Evolutionary conservation across 2,797 vertebrate species (phyloP).

Genomic region (Petrocephalus schoutedeni): DNA sequence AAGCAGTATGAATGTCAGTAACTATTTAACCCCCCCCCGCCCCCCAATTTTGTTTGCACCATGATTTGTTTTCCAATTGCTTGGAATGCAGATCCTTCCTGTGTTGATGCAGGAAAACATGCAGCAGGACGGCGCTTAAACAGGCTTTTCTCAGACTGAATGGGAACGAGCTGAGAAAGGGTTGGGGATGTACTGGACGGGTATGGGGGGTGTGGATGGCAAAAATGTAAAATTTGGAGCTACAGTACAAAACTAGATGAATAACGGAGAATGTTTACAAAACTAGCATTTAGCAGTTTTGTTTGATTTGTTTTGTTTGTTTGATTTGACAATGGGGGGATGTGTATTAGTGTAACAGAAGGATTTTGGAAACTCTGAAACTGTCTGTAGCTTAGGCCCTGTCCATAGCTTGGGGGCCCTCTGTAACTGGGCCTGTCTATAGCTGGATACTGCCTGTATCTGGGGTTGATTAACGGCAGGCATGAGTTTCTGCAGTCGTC

Average conservation of each 20-base stretch:
- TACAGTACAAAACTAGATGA: not conserved
- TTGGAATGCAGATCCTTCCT: not conserved
- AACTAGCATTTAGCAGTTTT: not conserved
- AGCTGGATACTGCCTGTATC: not conserved
- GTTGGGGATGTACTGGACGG: not conserved
- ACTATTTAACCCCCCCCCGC: not conserved
- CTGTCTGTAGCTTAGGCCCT: not conserved
- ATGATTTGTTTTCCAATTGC: not conserved
- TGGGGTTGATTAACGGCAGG: not conserved
- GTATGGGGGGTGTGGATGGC: not conserved
- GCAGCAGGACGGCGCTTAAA: not conserved
- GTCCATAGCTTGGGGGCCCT: not conserved
- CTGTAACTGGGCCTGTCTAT: not conserved
- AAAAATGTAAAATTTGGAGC: not conserved
- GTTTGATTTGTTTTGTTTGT: not conserved
- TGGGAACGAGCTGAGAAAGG: not conserved
- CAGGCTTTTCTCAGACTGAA: not conserved
- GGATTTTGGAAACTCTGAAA: not conserved
- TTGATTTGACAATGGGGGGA: not conserved
- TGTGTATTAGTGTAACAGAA: not conserved
- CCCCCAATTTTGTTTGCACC: not conserved
- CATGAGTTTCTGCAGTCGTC: not conserved
- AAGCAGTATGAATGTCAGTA: slow-evolving; percentile 18
- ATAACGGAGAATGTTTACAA: not conserved
- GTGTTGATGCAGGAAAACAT: not conserved